A percentile compares a stretch with the other conserved stretches of the same genome.
phyloP scores from a whole-genome alignment of 2,888 invertebrate genomes.

The Tenthredo notha region DNA sequence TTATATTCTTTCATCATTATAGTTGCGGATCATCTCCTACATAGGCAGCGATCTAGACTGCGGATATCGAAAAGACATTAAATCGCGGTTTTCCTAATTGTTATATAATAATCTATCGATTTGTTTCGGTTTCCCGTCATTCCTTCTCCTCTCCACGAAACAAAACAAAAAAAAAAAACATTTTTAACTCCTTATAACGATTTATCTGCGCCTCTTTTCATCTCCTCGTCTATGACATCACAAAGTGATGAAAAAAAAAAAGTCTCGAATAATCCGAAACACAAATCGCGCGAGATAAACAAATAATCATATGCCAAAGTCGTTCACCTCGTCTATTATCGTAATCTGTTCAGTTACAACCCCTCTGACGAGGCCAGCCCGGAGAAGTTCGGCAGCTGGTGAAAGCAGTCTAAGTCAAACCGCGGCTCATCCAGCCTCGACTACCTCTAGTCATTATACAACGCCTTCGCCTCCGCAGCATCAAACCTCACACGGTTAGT shows the following conservation, averaged over 20 bases:
- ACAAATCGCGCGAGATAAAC: background rate
- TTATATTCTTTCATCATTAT: background rate
- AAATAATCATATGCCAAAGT: background rate
- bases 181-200: too few relatives aligned
- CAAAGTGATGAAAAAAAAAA: too few relatives aligned
- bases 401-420: slow-evolving; percentile 71
- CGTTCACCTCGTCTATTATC: background rate
- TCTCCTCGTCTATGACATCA: too few relatives aligned
- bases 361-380: slow-evolving; percentile 71
- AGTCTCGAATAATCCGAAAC: background rate
- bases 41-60: background rate
- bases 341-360: slow-evolving; percentile 68
- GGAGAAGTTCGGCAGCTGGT: slow-evolving; percentile 74
- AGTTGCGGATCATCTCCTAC: background rate
- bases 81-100: background rate
- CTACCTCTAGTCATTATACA: slow-evolving; percentile 77
- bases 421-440: slow-evolving; percentile 72
- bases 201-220: too few relatives aligned
- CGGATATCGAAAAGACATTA: background rate
- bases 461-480: slow-evolving; percentile 78
- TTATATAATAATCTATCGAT: background rate
- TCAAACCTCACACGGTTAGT: slow-evolving; percentile 71
- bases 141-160: background rate
- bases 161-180: background rate
- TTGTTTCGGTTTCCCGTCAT: background rate